Evolutionary conservation across 2,888 invertebrate species (phyloP).

Genomic region (Phortica magna): DNA sequence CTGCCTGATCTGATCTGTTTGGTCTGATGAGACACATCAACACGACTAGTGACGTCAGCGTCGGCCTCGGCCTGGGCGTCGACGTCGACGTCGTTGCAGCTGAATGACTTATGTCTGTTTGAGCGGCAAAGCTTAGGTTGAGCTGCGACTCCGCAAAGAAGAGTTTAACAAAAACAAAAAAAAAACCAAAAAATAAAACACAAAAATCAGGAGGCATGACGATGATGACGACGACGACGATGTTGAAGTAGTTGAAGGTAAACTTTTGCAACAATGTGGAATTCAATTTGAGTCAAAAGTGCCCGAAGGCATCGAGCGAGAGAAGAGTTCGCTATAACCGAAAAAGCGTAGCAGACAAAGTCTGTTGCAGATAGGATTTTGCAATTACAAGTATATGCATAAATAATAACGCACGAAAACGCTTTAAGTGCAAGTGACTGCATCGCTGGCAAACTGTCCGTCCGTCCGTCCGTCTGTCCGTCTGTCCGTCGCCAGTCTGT

Average conservation of each 20-base stretch:
- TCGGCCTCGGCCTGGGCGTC: background rate
- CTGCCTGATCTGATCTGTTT: slow-evolving; percentile 5
- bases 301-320: background rate
- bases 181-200: slow-evolving; percentile 15
- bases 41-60: background rate
- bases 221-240: background rate
- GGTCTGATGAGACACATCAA: background rate
- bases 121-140: slow-evolving; percentile 33
- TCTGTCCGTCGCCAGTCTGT: background rate
- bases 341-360: background rate
- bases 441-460: slow-evolving; percentile 8
- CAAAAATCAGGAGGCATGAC: slow-evolving; percentile 21
- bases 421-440: slow-evolving; percentile 58
- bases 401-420: slow-evolving; percentile 71
- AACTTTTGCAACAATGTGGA: slow-evolving; percentile 35
- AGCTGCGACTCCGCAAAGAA: slow-evolving; percentile 53
- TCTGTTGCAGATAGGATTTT: slow-evolving; percentile 33
- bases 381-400: slow-evolving; percentile 69
- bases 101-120: slow-evolving; percentile 63
- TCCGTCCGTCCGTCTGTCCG: slow-evolving; percentile 11
- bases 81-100: slow-evolving; percentile 1
- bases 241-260: slow-evolving; percentile 19
- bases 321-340: slow-evolving; percentile 7
- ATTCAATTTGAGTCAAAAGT: slow-evolving; percentile 32
- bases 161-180: slow-evolving; percentile 35